phyloP scores from a whole-genome alignment of 2,797 vertebrate genomes.

The Graptemys geographica region DNA sequence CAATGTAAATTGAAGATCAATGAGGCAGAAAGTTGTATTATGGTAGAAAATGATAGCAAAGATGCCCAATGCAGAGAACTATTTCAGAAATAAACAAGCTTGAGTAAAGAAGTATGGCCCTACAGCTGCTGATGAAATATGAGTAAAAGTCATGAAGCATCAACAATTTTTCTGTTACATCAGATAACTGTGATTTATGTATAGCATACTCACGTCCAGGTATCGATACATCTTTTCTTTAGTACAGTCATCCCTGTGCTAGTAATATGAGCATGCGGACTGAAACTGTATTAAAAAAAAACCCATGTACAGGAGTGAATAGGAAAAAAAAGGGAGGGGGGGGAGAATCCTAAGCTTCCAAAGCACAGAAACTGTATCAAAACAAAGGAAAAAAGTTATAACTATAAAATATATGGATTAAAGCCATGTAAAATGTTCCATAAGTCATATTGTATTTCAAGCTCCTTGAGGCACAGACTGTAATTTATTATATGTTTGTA shows the following conservation, averaged over 20 bases:
- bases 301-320: background rate
- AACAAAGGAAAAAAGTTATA: background rate
- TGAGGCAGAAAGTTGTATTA: background rate
- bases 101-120: background rate
- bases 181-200: background rate
- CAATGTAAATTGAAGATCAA: background rate
- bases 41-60: background rate
- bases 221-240: background rate
- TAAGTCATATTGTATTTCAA: background rate
- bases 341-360: background rate
- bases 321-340: background rate
- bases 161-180: background rate
- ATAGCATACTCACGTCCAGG: background rate
- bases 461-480: background rate
- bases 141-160: slow-evolving; percentile 5
- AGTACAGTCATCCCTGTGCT: background rate
- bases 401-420: background rate
- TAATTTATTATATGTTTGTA: background rate
- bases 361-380: background rate
- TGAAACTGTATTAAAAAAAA: background rate
- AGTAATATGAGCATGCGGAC: background rate
- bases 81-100: background rate
- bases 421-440: background rate
- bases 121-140: background rate
- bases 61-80: background rate